A percentile compares a stretch with the other conserved stretches of the same genome.
Conservation (phyloP, 2,113 vertebrate species). For the Scytalopus superciliaris region DNA sequence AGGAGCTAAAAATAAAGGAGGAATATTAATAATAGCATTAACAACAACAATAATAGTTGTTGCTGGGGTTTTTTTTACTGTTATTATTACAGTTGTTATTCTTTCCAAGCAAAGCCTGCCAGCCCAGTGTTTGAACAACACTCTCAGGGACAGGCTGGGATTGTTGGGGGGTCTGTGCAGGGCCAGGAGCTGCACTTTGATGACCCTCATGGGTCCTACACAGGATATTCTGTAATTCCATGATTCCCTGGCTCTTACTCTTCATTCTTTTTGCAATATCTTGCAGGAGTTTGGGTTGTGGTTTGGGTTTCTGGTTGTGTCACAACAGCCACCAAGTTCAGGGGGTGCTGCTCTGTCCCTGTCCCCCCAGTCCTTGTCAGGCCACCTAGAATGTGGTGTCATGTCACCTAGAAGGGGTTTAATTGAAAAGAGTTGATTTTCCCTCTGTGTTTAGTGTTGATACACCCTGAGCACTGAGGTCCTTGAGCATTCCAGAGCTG, state of each 20-base stretch:
- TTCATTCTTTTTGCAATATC: not conserved
- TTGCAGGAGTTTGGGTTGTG: not conserved
- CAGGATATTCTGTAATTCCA: not conserved
- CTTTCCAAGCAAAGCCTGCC: not conserved
- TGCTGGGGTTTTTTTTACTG: not conserved
- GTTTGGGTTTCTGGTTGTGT: not conserved
- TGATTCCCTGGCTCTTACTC: not conserved
- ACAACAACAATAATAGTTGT: not conserved
- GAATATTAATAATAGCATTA: too few relatives aligned
- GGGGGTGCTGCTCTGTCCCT: not conserved
- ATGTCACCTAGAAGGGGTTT: not conserved
- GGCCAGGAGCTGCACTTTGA: not conserved
- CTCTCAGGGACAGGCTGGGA: not conserved
- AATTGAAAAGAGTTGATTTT: not conserved
- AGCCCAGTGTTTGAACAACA: not conserved
- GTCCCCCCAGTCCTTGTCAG: not conserved
- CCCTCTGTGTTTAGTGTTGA: not conserved
- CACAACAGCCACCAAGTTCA: not conserved
- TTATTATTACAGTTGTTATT: not conserved
- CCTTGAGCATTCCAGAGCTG: not conserved
- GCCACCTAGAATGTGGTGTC: not conserved
- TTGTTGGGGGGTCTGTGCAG: not conserved
- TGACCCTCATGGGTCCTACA: not conserved
- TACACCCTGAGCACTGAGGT: not conserved
- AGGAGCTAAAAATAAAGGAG: not conserved